Base-by-base conservation (phyloP, 1,140 invertebrate species). In the Littorina saxatilis region DNA sequence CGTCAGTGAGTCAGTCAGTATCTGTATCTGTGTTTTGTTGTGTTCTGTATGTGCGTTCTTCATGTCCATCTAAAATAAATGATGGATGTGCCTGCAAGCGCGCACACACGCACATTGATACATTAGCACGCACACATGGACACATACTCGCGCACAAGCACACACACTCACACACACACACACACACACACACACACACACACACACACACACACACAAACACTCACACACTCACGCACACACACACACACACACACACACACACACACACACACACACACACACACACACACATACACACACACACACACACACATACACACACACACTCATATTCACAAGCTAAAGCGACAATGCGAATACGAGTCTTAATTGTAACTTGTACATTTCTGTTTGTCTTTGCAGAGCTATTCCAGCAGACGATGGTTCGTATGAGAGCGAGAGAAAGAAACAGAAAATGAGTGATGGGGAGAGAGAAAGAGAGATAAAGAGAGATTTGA, bases 181-280 rank as follows among this genome's bases (percentile, higher is more conserved):
- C 55, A 58, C 55, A 23, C 55, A 58, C 55, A 23, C 17, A 58
- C 55, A 23, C 55, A 58, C 55, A 23, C 55, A 58, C 55, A 23
- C 55, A 58, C 55, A 5, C 55, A 58, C 55, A 23, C 55, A 58
- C 55, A 23, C 55, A 58, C 55, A 23, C 55, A 58, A 9, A 23
- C n/a, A 58, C 55, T 4, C 55, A 58, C 55, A 23, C 55, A 58
- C 55, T 4, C 55, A 58, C 55, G n/a, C 55, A 58, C 55, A 50
- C 55, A 58, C 55, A 58, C 55, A 58, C 55, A 58, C 55, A 58
- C 55, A 58, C 55, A 58, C 55, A 58, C 55, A 58, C 55, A 58
- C 55, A 58, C 55, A 58, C 47, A 50, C 47, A 50, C 47, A 50
- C 47, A 50, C 47, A 50, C 47, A 50, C 20, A 50, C 47, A 50